Evolutionary conservation across 2,888 invertebrate species (phyloP).

Genomic region (Pyralis farinalis): DNA sequence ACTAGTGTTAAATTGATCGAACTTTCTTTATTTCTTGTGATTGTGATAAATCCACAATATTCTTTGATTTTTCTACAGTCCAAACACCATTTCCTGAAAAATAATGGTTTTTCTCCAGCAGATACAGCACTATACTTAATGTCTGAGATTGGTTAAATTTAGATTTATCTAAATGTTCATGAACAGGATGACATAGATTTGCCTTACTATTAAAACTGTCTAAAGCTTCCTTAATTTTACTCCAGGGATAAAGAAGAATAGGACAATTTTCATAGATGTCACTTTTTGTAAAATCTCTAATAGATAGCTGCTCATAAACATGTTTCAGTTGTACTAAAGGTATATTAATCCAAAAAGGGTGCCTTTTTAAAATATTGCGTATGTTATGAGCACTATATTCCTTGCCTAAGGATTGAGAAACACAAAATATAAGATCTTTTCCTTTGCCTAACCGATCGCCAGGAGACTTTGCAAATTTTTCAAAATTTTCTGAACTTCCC

Average conservation of each 20-base stretch:
- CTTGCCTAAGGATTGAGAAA: slow-evolving; percentile 49
- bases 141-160: slow-evolving; percentile 52
- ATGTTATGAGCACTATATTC: slow-evolving; percentile 41
- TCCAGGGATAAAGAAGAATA: slow-evolving; percentile 70
- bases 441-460: slow-evolving; percentile 69
- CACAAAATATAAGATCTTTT: slow-evolving; percentile 63
- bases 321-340: slow-evolving; percentile 61
- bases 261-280: slow-evolving; percentile 68
- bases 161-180: slow-evolving; percentile 42
- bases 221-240: slow-evolving; percentile 49
- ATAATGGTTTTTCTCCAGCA: slow-evolving; percentile 68
- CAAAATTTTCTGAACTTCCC: slow-evolving; percentile 57
- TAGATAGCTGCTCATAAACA: slow-evolving; percentile 53
- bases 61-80: slow-evolving; percentile 57
- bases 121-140: slow-evolving; percentile 62
- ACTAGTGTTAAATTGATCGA: neutral
- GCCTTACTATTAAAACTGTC: slow-evolving; percentile 25
- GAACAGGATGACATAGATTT: neutral
- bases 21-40: slow-evolving; percentile 2
- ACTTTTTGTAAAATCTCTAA: slow-evolving; percentile 39
- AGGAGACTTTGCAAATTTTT: slow-evolving; percentile 62
- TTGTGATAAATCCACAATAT: neutral
- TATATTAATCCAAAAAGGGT: slow-evolving; percentile 71
- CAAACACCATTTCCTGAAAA: slow-evolving; percentile 74
- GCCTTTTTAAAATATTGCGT: slow-evolving; percentile 48